These are phyloP conservation scores for Pissodes strobi DNA, from an alignment of 1,140 invertebrate genomes.

Conservation along the genomic window DNA sequence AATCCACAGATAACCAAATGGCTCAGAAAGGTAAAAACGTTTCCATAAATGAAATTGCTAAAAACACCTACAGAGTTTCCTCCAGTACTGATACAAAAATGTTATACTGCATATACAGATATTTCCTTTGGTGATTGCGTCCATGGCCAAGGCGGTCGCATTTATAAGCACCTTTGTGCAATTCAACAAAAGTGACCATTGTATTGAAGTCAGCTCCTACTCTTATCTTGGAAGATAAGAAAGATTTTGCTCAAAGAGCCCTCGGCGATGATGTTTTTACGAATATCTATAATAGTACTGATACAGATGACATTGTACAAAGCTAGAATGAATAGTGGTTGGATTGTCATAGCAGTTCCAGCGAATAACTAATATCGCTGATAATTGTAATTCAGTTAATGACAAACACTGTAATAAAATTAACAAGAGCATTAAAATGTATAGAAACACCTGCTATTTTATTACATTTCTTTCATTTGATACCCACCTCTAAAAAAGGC, in stretches of 20 bases:
- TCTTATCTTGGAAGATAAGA: too few relatives aligned
- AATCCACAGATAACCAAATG: slow-evolving; percentile 1
- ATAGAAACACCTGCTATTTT: background rate
- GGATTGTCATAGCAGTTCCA: slow-evolving; percentile 10
- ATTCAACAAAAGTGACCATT: slow-evolving; percentile 10
- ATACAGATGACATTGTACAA: slow-evolving; percentile 9
- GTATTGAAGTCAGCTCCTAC: too few relatives aligned
- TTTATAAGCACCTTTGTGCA: slow-evolving; percentile 7
- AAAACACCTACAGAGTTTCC: background rate
- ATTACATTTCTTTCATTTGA: too few relatives aligned
- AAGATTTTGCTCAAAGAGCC: too few relatives aligned
- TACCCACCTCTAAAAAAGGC: too few relatives aligned
- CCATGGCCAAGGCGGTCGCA: background rate
- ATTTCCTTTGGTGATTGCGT: slow-evolving; percentile 1
- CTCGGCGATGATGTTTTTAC: slow-evolving; percentile 14
- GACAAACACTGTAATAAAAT: too few relatives aligned
- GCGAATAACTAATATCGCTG: too few relatives aligned
- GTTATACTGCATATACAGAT: too few relatives aligned
- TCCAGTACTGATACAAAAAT: too few relatives aligned
- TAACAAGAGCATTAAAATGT: slow-evolving; percentile 11
- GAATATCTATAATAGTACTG: background rate
- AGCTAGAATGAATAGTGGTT: slow-evolving; percentile 1
- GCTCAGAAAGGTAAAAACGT: too few relatives aligned
- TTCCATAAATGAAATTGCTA: too few relatives aligned
- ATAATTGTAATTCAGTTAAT: too few relatives aligned